Evolutionary conservation across 2,888 invertebrate genomes (phyloP), one percentile per base, ranked within the genome.

Genomic region (Zaprionus lineosus): DNA sequence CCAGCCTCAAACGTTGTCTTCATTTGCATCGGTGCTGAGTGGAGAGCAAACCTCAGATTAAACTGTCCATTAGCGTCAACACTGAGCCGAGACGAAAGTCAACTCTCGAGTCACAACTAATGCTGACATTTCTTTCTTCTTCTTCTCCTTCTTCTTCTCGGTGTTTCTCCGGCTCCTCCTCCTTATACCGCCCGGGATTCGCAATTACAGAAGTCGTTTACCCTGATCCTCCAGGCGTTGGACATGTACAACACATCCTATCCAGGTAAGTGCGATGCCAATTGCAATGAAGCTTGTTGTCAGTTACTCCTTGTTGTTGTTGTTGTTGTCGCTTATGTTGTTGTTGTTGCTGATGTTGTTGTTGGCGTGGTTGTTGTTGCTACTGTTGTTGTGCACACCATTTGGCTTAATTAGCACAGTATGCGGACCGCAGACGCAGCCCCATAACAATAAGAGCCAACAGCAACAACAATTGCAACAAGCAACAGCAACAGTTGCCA

Each of bases 221-320:
- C 97, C 82, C 92, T 97, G 87, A 96, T 97, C 86, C 93, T 97
- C 85, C 96, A 97, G 91, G 97, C 97, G 68, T 93, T 95, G 92
- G 97, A 97, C 91, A 94, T 95, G 90, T 93, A 92, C 91, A 94
- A 94, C 90, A 93, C 93, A 89, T 92, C 94, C 58, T 92, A 92
- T 86, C 92, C 94, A 87, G 93, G 95, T 94, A 90, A 93, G 78
- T 79, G 84, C 83, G 78, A 83, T 79, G 72, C 85, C 78, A 84
- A 82, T 68, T 74, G 83, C 57, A 57, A 24, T 44, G 40, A 55
- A 46, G 61, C 52, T 51, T 60, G 69, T n/a, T n/a, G n/a, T n/a
- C 46, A 29, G 62, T 19, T 18, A 44, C 44, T n/a, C 39, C 37
- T 26, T 47, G 34, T 40, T 40, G 50, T 12, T 18, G 48, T 37